These are phyloP conservation scores for Phenganax marumi DNA, from an alignment of 92 coral and sea anemone genomes.

Conservation along the genomic window DNA sequence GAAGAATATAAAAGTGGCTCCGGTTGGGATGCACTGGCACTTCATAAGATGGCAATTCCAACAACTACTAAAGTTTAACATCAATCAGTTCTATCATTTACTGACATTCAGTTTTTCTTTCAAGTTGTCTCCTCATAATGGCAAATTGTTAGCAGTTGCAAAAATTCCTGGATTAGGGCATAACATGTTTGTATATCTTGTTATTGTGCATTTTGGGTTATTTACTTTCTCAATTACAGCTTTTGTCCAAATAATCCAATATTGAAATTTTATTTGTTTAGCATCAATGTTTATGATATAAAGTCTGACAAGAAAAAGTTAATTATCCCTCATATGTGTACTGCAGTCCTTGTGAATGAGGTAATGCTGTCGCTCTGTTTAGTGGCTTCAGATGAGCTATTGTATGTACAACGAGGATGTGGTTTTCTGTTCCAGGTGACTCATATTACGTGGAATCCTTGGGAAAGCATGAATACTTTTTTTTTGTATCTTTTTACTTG, in stretches of 20 bases:
- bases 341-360: background rate
- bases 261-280: conserved; percentile 1
- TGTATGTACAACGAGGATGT: background rate
- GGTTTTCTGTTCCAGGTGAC: conserved; percentile 46
- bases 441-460: conserved; percentile 85
- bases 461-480: conserved; percentile 56
- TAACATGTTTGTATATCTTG: conserved; percentile 22
- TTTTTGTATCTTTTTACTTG: conserved; percentile 73
- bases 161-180: conserved; percentile 22
- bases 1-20: too few species aligned
- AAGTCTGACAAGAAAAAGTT: conserved; percentile 25
- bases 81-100: background rate
- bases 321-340: conserved; percentile 10
- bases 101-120: background rate
- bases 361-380: background rate
- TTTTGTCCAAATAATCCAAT: background rate
- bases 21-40: too few species aligned
- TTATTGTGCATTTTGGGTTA: too few species aligned
- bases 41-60: background rate
- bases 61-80: background rate
- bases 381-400: too few species aligned
- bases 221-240: too few species aligned
- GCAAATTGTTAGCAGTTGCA: conserved; percentile 3
- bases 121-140: conserved; percentile 20
- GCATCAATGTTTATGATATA: conserved; percentile 29